A percentile compares a stretch with the other conserved stretches of the same genome.
phyloP scores from a whole-genome alignment of 2,113 vertebrate species.

The Meleagris gallopavo region DNA sequence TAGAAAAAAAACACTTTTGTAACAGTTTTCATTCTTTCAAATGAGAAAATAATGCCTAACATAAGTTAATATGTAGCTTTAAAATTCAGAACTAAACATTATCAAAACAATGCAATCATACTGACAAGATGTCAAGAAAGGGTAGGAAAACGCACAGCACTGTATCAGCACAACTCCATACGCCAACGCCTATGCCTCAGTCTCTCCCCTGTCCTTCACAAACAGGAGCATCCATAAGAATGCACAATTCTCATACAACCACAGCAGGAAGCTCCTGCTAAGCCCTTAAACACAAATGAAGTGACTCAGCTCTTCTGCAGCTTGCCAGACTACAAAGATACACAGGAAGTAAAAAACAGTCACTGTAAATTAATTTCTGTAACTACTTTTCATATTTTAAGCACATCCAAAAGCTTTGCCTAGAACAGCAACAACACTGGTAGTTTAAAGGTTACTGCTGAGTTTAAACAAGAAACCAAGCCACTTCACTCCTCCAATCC shows the following conservation, averaged over 20 bases:
- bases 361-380: neutral
- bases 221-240: neutral
- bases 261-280: constrained; percentile 15
- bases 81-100: neutral
- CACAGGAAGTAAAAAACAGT: constrained; percentile 23
- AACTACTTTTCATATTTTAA: neutral
- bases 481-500: neutral
- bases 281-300: neutral
- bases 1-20: neutral
- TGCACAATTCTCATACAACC: neutral
- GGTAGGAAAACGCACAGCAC: neutral
- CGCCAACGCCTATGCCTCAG: neutral
- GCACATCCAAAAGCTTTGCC: neutral
- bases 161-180: neutral
- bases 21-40: neutral
- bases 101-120: neutral
- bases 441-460: neutral
- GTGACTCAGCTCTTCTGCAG: constrained; percentile 59
- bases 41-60: neutral
- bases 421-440: neutral
- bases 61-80: neutral
- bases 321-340: constrained; percentile 8
- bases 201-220: neutral
- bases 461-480: neutral
- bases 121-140: neutral